A percentile compares a stretch with the other conserved stretches of the same genome.
Evolutionary conservation across 2,113 vertebrate genomes (phyloP).

Genomic region (Meleagris gallopavo): DNA sequence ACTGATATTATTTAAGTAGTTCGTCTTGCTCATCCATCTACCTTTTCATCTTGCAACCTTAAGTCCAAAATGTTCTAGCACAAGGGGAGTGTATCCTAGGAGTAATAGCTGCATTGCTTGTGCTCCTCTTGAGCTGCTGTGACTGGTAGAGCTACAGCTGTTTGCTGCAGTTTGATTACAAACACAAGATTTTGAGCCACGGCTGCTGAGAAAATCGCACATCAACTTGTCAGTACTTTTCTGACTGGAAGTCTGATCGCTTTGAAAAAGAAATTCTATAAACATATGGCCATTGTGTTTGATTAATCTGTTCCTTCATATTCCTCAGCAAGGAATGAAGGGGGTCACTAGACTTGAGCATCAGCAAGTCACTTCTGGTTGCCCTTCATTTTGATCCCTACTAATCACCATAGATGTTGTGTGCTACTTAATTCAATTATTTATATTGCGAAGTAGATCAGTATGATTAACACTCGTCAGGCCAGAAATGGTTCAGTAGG

Average conservation of each 20-base stretch:
- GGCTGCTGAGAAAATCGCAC: slow-evolving; percentile 38
- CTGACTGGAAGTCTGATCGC: slow-evolving; percentile 54
- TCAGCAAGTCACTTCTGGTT: slow-evolving; percentile 1
- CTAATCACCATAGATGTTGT: slow-evolving; percentile 67
- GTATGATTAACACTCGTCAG: neutral
- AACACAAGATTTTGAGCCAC: slow-evolving; percentile 51
- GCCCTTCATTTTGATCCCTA: slow-evolving; percentile 44
- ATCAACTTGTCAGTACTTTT: slow-evolving; percentile 41
- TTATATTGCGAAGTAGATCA: slow-evolving; percentile 40
- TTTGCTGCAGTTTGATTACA: slow-evolving; percentile 41
- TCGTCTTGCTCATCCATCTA: neutral
- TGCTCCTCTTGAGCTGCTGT: neutral
- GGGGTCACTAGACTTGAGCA: slow-evolving; percentile 20
- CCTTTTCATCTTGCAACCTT: neutral
- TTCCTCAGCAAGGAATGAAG: slow-evolving; percentile 43
- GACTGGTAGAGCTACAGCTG: neutral
- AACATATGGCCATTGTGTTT: slow-evolving; percentile 64
- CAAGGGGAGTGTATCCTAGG: neutral
- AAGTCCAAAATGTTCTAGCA: neutral
- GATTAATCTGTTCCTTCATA: slow-evolving; percentile 69
- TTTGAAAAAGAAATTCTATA: neutral
- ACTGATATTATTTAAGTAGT: neutral
- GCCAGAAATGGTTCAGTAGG: neutral
- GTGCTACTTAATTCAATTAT: slow-evolving; percentile 71
- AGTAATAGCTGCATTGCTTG: neutral